Evolutionary conservation across 2,797 vertebrate species (phyloP), one percentile per base, ranked within the genome.

Genomic region (Bradypus variegatus): DNA sequence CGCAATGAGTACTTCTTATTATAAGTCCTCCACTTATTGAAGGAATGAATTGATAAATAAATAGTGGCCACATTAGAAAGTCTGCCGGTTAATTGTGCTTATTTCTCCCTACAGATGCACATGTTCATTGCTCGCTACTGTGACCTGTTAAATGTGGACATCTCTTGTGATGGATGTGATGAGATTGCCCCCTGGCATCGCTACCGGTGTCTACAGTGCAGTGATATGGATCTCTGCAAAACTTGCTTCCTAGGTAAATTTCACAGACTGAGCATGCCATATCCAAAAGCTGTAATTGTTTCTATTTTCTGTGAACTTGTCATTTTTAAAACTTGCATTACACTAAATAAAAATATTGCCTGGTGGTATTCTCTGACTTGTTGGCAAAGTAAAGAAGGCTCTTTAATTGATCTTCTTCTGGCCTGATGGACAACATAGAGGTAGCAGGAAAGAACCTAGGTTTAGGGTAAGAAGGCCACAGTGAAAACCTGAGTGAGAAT

Each of bases 121-220:
- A 99, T 99, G 99, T 99, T 99, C 96, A 99, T 99, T 7, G 99
- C 99, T 21, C 98, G 99, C 48, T 99, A 99, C 92, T 99, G 99
- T 53, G 98, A 99, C 96, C 98, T 99, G 94, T 95, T 99, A 25
- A 99, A 99, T 0, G 99, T 99, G 79, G 99, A 99, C 96, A 99
- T 99, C 55, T 99, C 99, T 33, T 99, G 99, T 4, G 98, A 99
- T 0, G 99, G 99, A 36, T 99, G 99, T 16, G 98, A 99, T 90
- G 98, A 99, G 91, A 99, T 99, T 60, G 98, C 99, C 0, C 99
- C 99, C 0, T 99, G 98, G 98, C 98, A 99, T 91, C 98, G 99
- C 58, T 99, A 99, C 97, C 97, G 99, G 91, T 99, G 99, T 83
- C 97, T 99, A 94, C 99, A 99, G 91, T 99, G 99, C 96, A 99